These are phyloP conservation scores for Nomada lathburiana DNA, from an alignment of 2,888 invertebrate species.

Conservation along the genomic window DNA sequence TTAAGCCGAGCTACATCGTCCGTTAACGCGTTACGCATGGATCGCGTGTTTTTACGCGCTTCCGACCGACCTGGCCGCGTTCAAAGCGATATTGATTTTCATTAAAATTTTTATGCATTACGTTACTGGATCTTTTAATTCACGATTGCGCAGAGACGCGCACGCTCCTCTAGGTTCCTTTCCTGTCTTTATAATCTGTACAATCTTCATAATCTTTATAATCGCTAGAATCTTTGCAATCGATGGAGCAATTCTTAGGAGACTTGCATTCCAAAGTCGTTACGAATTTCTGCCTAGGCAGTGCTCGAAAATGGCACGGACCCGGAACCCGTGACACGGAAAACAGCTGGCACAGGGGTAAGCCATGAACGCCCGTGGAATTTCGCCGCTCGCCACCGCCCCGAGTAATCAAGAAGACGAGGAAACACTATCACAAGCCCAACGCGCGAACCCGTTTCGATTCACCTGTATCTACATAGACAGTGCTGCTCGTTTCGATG, in stretches of 20 bases:
- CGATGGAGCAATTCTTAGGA: constrained; percentile 36
- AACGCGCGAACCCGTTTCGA: no score
- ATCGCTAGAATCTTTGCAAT: constrained; percentile 15
- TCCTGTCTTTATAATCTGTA: constrained; percentile 4
- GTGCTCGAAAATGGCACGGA: constrained; percentile 30
- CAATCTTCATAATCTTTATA: neutral
- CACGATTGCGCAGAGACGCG: constrained; percentile 22
- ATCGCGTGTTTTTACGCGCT: constrained; percentile 50
- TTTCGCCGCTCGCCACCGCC: neutral
- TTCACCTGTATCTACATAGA: neutral
- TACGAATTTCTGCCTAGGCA: constrained; percentile 43
- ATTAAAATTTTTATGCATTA: constrained; percentile 57
- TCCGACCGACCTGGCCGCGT: constrained; percentile 27
- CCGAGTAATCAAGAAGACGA: neutral
- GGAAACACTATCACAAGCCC: neutral
- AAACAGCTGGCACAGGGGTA: neutral
- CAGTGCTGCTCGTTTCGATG: neutral
- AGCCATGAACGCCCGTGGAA: neutral
- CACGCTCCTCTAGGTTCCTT: constrained; percentile 2
- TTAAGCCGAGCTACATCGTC: constrained; percentile 46
- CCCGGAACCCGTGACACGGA: neutral
- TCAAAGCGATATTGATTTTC: constrained; percentile 53
- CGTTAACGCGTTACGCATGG: constrained; percentile 52
- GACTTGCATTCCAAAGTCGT: constrained; percentile 41
- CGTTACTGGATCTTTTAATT: constrained; percentile 47